These are phyloP conservation scores for Acronicta alni DNA, from an alignment of 2,888 invertebrate genomes.

Conservation along the genomic window DNA sequence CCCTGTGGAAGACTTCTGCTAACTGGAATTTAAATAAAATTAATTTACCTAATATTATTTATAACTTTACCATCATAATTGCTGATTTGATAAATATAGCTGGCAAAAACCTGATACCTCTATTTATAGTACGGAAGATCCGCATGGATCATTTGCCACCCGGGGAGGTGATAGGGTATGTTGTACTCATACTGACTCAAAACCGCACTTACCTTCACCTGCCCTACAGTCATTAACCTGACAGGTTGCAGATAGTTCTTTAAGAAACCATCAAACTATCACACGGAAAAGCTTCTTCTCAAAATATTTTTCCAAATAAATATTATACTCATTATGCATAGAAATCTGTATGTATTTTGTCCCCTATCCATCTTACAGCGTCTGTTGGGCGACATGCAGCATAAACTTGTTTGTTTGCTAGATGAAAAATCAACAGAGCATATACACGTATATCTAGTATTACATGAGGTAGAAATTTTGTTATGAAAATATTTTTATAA, in stretches of 20 bases:
- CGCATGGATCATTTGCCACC: too few species aligned
- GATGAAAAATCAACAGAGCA: slow-evolving; percentile 65
- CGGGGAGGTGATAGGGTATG: too few species aligned
- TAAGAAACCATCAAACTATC: not conserved
- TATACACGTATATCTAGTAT: slow-evolving; percentile 12
- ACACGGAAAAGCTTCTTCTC: not conserved
- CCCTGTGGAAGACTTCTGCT: slow-evolving; percentile 1
- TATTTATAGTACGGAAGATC: too few species aligned
- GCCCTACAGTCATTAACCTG: too few species aligned
- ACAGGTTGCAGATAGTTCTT: too few species aligned
- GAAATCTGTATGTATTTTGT: slow-evolving; percentile 42
- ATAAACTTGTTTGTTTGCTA: slow-evolving; percentile 62
- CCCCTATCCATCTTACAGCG: slow-evolving; percentile 58
- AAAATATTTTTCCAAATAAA: slow-evolving; percentile 26
- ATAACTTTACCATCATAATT: too few species aligned
- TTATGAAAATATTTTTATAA: slow-evolving; percentile 26
- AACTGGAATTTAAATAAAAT: too few species aligned
- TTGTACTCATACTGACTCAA: too few species aligned
- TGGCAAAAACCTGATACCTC: too few species aligned
- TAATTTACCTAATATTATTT: too few species aligned
- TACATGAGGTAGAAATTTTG: slow-evolving; percentile 14
- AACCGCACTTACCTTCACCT: too few species aligned
- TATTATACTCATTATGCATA: slow-evolving; percentile 44
- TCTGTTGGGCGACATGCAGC: slow-evolving; percentile 48
- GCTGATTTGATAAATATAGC: too few species aligned